Evolutionary conservation across 1,140 invertebrate species (phyloP).

Genomic region (Andrena cerasifolii): DNA sequence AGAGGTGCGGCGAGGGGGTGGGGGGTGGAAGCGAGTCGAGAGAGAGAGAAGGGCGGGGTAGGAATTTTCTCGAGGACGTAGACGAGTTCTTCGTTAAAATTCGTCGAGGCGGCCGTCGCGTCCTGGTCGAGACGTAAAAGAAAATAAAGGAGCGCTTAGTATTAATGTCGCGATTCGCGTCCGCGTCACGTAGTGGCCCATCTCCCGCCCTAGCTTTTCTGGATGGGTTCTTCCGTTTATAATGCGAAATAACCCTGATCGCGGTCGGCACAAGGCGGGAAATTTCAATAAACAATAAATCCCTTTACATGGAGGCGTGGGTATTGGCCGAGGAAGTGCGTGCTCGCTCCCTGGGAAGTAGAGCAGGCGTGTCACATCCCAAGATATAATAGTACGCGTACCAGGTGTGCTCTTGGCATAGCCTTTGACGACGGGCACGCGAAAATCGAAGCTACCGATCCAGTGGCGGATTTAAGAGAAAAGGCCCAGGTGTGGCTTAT

Average conservation of each 20-base stretch:
- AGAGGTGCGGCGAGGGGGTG: neutral
- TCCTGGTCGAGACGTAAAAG: slow-evolving; percentile 47
- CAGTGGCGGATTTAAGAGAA: no score
- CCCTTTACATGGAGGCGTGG: slow-evolving; percentile 5
- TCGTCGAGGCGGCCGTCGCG: slow-evolving; percentile 54
- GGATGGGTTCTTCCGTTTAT: slow-evolving; percentile 43
- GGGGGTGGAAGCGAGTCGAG: no score
- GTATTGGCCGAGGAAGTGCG: neutral
- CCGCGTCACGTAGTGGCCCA: slow-evolving; percentile 65
- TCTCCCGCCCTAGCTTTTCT: slow-evolving; percentile 34
- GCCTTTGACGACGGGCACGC: neutral
- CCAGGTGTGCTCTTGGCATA: no score
- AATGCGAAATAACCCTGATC: slow-evolving; percentile 59
- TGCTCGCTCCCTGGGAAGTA: slow-evolving; percentile 2
- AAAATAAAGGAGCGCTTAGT: slow-evolving; percentile 66
- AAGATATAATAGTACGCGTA: no score
- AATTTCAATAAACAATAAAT: slow-evolving; percentile 68
- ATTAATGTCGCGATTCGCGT: slow-evolving; percentile 71
- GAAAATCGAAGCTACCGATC: slow-evolving; percentile 20
- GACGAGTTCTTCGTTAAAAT: slow-evolving; percentile 68
- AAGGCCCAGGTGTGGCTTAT: no score
- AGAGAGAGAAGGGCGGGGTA: slow-evolving; percentile 3
- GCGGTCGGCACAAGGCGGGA: slow-evolving; percentile 24
- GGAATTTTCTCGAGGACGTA: slow-evolving; percentile 51
- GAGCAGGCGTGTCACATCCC: neutral